Conservation (phyloP, 2,888 invertebrate genomes). For the Julus scandinavius region DNA sequence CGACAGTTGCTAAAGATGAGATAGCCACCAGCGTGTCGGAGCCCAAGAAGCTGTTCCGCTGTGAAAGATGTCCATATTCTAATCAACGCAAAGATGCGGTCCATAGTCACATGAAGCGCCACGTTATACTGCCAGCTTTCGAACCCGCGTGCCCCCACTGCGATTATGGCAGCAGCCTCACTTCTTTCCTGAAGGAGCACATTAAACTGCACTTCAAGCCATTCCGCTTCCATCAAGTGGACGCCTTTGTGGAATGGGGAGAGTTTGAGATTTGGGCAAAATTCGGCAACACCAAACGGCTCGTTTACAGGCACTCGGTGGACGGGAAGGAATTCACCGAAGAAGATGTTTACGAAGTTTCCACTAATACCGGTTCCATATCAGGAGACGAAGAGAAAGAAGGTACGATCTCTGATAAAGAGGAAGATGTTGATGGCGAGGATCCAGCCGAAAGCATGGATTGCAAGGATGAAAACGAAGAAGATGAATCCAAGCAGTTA, state of each 20-base stretch:
- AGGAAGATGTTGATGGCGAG: background rate
- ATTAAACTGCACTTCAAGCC: conserved; percentile 77
- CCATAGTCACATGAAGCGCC: conserved; percentile 80
- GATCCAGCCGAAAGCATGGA: background rate
- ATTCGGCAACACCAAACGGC: background rate
- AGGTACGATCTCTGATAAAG: background rate
- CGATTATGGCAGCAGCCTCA: conserved; percentile 81
- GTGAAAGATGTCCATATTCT: conserved; percentile 77
- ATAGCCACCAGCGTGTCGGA: conserved; percentile 61
- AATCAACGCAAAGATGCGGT: conserved; percentile 79
- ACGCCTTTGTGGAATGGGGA: conserved; percentile 52
- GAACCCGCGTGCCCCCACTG: conserved; percentile 82
- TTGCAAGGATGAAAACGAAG: background rate
- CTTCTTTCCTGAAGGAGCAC: conserved; percentile 81
- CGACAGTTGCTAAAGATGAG: conserved; percentile 58
- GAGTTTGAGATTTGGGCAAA: conserved; percentile 52
- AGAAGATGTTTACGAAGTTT: conserved; percentile 50
- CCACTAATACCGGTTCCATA: background rate
- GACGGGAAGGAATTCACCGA: conserved; percentile 48
- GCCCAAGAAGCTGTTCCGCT: conserved; percentile 61
- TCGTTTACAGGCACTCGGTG: conserved; percentile 47
- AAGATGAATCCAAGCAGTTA: background rate
- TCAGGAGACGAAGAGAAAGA: conserved; percentile 7
- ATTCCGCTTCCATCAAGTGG: conserved; percentile 37
- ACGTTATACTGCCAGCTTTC: conserved; percentile 73